phyloP scores from a whole-genome alignment of 2,888 invertebrate species.

The Acronicta leporina region DNA sequence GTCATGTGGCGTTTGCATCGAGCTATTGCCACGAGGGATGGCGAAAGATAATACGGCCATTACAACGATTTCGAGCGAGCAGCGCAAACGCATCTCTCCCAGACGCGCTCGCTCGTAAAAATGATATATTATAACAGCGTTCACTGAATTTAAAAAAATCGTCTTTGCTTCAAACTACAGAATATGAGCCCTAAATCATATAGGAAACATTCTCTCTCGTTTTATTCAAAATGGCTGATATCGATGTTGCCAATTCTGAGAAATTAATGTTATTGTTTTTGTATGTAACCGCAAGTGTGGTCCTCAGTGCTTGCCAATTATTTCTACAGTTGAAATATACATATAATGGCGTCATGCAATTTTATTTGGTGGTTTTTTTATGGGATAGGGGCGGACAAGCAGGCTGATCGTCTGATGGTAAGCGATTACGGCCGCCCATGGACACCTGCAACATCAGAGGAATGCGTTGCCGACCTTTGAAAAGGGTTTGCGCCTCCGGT shows the following conservation, averaged over 20 bases:
- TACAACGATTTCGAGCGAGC: constrained; percentile 80
- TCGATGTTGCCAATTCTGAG: constrained; percentile 26
- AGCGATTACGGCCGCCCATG: too few species aligned
- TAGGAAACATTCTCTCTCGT: constrained; percentile 54
- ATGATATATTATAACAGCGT: constrained; percentile 85
- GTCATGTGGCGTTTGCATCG: constrained; percentile 51
- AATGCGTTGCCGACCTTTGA: too few species aligned
- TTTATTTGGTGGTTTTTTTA: too few species aligned
- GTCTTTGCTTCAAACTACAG: constrained; percentile 65
- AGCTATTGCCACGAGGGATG: constrained; percentile 70
- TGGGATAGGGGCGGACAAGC: too few species aligned
- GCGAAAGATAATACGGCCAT: constrained; percentile 79
- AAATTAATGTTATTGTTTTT: constrained; percentile 5
- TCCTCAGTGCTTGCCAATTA: background rate
- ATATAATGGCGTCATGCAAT: too few species aligned
- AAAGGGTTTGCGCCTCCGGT: too few species aligned
- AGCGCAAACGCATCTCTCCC: constrained; percentile 79
- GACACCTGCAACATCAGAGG: too few species aligned
- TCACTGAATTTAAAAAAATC: constrained; percentile 85
- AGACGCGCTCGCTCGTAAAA: constrained; percentile 85
- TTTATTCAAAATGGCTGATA: constrained; percentile 52
- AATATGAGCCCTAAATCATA: constrained; percentile 74
- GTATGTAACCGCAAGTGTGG: background rate
- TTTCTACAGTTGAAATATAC: background rate
- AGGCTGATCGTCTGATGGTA: too few species aligned